These are phyloP conservation scores for Haliclona indistincta DNA, from an alignment of 37 sponge, comb jelly and placozoan species.

Conservation along the genomic window DNA sequence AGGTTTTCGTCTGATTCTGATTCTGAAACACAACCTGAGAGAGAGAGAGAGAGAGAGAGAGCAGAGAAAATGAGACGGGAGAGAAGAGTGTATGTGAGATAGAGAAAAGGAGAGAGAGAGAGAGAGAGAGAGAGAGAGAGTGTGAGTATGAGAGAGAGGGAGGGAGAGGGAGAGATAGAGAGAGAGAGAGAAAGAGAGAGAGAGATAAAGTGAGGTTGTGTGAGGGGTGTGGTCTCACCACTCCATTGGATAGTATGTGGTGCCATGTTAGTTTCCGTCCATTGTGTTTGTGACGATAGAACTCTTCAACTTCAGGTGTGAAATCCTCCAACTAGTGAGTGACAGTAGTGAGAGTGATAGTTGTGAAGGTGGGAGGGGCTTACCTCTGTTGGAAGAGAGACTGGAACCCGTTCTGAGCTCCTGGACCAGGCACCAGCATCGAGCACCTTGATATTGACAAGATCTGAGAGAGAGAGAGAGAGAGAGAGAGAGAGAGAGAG, in stretches of 20 bases:
- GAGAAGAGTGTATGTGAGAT: conserved; percentile 47
- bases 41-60: not conserved
- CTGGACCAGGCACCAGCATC: conserved; percentile 92
- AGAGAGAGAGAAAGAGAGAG: no score
- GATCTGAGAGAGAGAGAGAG: conserved; percentile 42
- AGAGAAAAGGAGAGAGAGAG: not conserved
- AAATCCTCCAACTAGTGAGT: conserved; percentile 78
- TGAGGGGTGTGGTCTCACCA: conserved; percentile 48
- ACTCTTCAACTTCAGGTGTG: conserved; percentile 86
- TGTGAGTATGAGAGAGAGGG: not conserved
- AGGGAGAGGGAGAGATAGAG: not conserved
- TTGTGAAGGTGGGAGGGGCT: not conserved
- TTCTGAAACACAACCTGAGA: conserved; percentile 80
- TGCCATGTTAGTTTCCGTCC: conserved; percentile 91
- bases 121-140: not conserved
- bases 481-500: not conserved
- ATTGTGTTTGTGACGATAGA: conserved; percentile 78
- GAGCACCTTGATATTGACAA: conserved; percentile 85
- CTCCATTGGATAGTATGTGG: conserved; percentile 92
- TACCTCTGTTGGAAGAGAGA: conserved; percentile 84
- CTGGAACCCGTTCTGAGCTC: conserved; percentile 84
- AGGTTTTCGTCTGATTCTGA: conserved; percentile 77
- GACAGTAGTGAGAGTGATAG: not conserved
- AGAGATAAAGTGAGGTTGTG: no score
- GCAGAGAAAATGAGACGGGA: not conserved